These are phyloP conservation scores for Ceratitis capitata DNA, from an alignment of 1,140 invertebrate species.

Conservation along the genomic window DNA sequence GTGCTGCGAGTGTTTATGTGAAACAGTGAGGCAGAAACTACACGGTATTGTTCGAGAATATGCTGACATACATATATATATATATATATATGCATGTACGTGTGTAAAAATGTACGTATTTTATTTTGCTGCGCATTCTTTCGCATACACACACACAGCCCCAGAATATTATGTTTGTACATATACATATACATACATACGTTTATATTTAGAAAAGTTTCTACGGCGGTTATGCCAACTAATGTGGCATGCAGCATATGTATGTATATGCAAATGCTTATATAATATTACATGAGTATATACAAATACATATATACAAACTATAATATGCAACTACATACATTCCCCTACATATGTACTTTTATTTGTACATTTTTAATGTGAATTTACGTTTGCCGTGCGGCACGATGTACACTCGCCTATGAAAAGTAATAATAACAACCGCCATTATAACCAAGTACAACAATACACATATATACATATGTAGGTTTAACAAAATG, in stretches of 20 bases:
- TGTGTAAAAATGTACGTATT: not conserved
- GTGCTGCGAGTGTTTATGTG: too few relatives aligned
- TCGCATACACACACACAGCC: too few relatives aligned
- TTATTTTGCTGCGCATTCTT: not conserved
- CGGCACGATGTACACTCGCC: not conserved
- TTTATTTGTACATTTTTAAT: not conserved
- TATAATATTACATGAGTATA: not conserved
- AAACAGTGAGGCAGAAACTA: too few relatives aligned
- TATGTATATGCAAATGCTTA: not conserved
- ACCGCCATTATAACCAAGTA: not conserved
- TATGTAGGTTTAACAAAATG: not conserved
- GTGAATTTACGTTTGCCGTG: not conserved
- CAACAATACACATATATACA: too few relatives aligned
- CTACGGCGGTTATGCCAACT: not conserved
- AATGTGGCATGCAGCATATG: not conserved
- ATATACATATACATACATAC: not conserved
- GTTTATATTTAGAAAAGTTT: not conserved
- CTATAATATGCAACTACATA: too few relatives aligned
- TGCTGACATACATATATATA: not conserved
- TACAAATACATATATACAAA: not conserved
- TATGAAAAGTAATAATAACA: constrained; percentile 2
- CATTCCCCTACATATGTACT: not conserved
- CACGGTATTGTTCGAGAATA: too few relatives aligned
- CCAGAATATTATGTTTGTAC: too few relatives aligned
- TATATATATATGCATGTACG: not conserved